These are phyloP conservation scores for Leptinotarsa juncta DNA, from an alignment of 2,888 invertebrate genomes.

Conservation along the genomic window DNA sequence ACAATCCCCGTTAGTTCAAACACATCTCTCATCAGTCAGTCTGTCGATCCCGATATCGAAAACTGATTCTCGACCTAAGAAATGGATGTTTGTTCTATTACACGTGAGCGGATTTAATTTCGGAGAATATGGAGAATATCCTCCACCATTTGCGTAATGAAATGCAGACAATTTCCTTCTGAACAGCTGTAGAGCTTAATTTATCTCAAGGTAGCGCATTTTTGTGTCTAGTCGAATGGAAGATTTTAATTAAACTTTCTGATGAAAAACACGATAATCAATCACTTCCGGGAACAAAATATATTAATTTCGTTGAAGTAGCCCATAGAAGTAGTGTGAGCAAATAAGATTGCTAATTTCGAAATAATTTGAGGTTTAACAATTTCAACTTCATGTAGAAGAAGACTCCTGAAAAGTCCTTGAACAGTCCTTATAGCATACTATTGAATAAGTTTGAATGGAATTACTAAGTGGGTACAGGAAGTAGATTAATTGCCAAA, in stretches of 20 bases:
- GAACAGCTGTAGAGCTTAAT: not conserved
- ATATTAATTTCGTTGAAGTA: not conserved
- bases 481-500: no score
- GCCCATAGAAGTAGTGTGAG: not conserved
- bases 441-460: no score
- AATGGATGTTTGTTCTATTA: not conserved
- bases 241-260: not conserved
- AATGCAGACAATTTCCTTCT: not conserved
- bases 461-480: no score
- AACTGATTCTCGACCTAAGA: not conserved
- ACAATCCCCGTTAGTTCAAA: not conserved
- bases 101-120: not conserved
- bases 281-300: not conserved
- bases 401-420: no score
- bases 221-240: constrained; percentile 1
- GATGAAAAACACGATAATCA: not conserved
- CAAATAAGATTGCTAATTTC: not conserved
- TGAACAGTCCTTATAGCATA: no score
- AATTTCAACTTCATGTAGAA: no score
- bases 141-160: not conserved
- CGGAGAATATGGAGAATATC: not conserved
- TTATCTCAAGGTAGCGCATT: not conserved
- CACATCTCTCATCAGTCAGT: not conserved
- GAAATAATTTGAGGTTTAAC: not conserved
- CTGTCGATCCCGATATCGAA: not conserved